Conservation (phyloP, 2,797 vertebrate genomes). For the Rhynchotus rufescens region DNA sequence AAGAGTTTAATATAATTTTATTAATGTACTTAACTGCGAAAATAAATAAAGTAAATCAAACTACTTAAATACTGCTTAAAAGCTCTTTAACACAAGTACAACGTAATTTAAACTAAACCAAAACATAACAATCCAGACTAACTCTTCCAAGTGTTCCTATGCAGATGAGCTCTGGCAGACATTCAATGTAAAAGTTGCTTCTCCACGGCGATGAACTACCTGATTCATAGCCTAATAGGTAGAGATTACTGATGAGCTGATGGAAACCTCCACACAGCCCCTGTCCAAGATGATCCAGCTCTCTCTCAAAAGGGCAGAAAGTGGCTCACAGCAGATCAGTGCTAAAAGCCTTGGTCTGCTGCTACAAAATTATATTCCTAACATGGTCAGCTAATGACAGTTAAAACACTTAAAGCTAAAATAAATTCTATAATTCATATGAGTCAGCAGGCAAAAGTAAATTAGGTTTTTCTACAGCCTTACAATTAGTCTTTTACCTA, state of each 20-base stretch:
- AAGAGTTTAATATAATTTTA: neutral
- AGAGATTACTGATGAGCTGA: neutral
- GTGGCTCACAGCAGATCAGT: neutral
- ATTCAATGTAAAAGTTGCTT: neutral
- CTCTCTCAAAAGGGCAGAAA: neutral
- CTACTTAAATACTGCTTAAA: constrained; percentile 26
- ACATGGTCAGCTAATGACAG: neutral
- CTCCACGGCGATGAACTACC: neutral
- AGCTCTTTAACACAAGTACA: neutral
- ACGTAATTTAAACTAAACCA: constrained; percentile 6
- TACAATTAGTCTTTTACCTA: neutral
- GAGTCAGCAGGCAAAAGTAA: neutral
- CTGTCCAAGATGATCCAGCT: neutral
- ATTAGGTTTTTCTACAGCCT: neutral
- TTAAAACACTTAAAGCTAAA: neutral
- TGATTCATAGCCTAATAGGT: neutral
- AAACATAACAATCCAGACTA: constrained; percentile 6
- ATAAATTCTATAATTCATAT: neutral
- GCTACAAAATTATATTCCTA: neutral
- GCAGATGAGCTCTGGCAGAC: neutral
- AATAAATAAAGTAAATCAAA: constrained; percentile 11
- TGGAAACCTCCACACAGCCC: neutral
- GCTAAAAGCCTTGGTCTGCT: neutral
- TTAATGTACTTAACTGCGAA: constrained; percentile 7
- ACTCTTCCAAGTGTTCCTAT: neutral